These are phyloP conservation scores for Allacma fusca DNA, from an alignment of 2,888 invertebrate species.

Conservation along the genomic window DNA sequence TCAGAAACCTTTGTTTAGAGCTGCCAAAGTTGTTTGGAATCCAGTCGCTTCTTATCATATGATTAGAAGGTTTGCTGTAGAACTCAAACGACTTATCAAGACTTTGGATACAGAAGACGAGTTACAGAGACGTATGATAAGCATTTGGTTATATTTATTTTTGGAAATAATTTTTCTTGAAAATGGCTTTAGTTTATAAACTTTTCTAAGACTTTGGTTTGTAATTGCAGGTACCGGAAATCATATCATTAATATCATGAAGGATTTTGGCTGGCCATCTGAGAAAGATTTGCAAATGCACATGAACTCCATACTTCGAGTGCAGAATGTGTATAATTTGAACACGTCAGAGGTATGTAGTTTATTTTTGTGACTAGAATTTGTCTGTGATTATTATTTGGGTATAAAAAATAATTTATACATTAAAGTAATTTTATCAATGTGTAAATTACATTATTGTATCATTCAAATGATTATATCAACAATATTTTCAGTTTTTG, in stretches of 20 bases:
- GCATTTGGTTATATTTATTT: background rate
- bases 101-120: conserved; percentile 13
- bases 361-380: too few species aligned
- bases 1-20: conserved; percentile 22
- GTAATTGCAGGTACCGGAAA: conserved; percentile 37
- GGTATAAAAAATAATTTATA: background rate
- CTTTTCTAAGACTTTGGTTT: background rate
- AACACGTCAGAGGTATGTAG: conserved; percentile 43
- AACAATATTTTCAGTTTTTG: too few species aligned
- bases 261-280: conserved; percentile 48
- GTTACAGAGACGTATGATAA: conserved; percentile 24
- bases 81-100: conserved; percentile 40
- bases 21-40: conserved; percentile 39
- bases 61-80: conserved; percentile 48
- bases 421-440: too few species aligned
- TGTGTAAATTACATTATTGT: too few species aligned
- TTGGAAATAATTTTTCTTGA: background rate
- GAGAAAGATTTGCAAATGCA: conserved; percentile 38
- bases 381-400: too few species aligned
- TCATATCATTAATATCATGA: conserved; percentile 33
- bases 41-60: conserved; percentile 45
- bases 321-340: conserved; percentile 52
- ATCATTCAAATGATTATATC: too few species aligned
- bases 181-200: background rate
- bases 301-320: conserved; percentile 46